These are phyloP conservation scores for Pristiophorus japonicus DNA, from an alignment of 2,113 vertebrate species.

Conservation along the genomic window DNA sequence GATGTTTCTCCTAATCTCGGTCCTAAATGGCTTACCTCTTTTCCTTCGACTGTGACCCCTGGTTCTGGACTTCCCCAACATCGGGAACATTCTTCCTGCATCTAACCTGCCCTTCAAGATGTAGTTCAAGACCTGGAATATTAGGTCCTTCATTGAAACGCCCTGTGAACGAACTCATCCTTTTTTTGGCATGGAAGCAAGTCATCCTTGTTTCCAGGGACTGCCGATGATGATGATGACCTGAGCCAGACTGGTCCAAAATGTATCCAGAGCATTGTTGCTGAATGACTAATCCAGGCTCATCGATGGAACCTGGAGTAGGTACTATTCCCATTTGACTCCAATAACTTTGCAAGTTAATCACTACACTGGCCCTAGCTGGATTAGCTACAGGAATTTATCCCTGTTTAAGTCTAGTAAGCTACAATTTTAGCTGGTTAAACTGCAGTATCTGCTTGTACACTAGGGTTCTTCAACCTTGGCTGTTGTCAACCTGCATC, in stretches of 20 bases:
- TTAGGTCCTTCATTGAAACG: too few relatives aligned
- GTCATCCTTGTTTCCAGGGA: too few relatives aligned
- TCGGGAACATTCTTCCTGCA: too few relatives aligned
- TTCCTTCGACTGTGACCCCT: too few relatives aligned
- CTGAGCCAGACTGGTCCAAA: background rate
- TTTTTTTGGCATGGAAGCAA: too few relatives aligned
- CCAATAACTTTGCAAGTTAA: background rate
- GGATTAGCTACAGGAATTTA: background rate
- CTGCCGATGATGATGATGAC: too few relatives aligned
- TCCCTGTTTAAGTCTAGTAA: background rate
- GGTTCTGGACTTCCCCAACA: too few relatives aligned
- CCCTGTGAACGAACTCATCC: too few relatives aligned
- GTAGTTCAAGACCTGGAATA: too few relatives aligned
- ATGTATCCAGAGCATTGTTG: background rate
- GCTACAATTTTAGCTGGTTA: background rate
- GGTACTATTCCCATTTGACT: background rate
- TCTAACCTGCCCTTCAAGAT: too few relatives aligned
- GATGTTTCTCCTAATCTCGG: too few relatives aligned
- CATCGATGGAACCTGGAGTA: background rate
- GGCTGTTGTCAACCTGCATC: background rate
- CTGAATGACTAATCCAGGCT: background rate
- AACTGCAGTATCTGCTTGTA: background rate
- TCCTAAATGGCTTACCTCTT: too few relatives aligned
- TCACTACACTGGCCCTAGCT: background rate
- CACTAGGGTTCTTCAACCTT: background rate